Evolutionary conservation across 2,113 vertebrate genomes (phyloP).

Genomic region (Trochalopteron elliotii): DNA sequence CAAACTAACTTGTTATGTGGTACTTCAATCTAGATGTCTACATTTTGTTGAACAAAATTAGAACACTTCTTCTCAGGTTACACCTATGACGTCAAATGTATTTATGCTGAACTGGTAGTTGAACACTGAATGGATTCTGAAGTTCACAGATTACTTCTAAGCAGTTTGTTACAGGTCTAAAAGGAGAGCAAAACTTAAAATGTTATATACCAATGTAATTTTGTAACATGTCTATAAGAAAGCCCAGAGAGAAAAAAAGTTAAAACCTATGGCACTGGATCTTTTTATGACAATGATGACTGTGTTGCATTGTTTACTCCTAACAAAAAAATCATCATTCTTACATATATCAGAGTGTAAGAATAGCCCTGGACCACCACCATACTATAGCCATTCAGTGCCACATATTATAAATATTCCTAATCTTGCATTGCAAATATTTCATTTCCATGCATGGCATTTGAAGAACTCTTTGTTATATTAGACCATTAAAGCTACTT

Average conservation of each 20-base stretch:
- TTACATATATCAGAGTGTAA: neutral
- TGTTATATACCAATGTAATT: neutral
- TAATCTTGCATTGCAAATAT: neutral
- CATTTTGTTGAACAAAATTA: neutral
- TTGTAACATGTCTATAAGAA: neutral
- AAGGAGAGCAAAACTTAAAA: neutral
- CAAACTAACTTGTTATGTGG: neutral
- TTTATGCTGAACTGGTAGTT: neutral
- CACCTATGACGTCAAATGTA: neutral
- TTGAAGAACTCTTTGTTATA: neutral
- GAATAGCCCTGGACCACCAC: neutral
- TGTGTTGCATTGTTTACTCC: neutral
- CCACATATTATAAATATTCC: neutral
- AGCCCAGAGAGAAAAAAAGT: neutral
- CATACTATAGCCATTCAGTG: neutral
- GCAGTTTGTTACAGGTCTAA: neutral
- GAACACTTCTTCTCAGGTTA: neutral
- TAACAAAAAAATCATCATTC: neutral
- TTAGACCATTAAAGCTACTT: neutral
- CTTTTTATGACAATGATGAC: neutral
- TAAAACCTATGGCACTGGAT: neutral
- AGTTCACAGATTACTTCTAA: neutral
- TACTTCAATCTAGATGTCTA: neutral
- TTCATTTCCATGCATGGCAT: neutral
- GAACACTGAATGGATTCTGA: neutral